phyloP scores from a whole-genome alignment of 2,888 invertebrate species.

The Callyntrura sp. region DNA sequence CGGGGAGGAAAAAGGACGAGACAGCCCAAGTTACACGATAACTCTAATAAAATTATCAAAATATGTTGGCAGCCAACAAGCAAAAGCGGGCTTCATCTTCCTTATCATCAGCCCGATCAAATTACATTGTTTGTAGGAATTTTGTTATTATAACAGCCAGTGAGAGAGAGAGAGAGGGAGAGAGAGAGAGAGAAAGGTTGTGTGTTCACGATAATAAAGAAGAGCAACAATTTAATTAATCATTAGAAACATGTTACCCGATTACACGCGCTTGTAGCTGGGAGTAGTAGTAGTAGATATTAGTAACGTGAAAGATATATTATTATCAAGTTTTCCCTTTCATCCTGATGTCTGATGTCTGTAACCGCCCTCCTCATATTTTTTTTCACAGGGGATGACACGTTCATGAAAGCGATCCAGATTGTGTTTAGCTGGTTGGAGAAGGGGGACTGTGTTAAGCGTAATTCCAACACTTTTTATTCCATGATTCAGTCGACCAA shows the following conservation, averaged over 20 bases:
- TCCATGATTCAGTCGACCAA: slow-evolving; percentile 98
- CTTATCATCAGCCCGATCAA: neutral
- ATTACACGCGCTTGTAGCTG: no score
- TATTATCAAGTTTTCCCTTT: no score
- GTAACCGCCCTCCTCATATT: no score
- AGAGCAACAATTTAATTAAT: slow-evolving; percentile 25
- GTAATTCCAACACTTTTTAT: slow-evolving; percentile 96
- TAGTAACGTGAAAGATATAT: no score
- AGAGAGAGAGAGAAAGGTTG: slow-evolving; percentile 9
- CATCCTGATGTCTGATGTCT: neutral
- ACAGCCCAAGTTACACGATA: no score
- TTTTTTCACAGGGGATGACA: slow-evolving; percentile 88
- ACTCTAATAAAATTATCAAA: no score
- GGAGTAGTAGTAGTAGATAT: no score
- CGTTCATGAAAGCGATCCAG: slow-evolving; percentile 94
- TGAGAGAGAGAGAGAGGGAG: no score
- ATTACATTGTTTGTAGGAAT: slow-evolving; percentile 41
- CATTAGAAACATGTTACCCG: slow-evolving; percentile 1
- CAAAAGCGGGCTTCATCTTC: no score
- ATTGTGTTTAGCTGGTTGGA: slow-evolving; percentile 96
- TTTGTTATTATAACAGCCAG: slow-evolving; percentile 8
- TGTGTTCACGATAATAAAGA: no score
- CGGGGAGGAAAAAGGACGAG: neutral
- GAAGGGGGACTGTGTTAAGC: slow-evolving; percentile 96
- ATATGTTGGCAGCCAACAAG: slow-evolving; percentile 21